Percentiles rank a stretch among this genome's conserved stretches.
Evolutionary conservation across 2,797 vertebrate genomes (phyloP).

Genomic region (Galagoides demidoff): DNA sequence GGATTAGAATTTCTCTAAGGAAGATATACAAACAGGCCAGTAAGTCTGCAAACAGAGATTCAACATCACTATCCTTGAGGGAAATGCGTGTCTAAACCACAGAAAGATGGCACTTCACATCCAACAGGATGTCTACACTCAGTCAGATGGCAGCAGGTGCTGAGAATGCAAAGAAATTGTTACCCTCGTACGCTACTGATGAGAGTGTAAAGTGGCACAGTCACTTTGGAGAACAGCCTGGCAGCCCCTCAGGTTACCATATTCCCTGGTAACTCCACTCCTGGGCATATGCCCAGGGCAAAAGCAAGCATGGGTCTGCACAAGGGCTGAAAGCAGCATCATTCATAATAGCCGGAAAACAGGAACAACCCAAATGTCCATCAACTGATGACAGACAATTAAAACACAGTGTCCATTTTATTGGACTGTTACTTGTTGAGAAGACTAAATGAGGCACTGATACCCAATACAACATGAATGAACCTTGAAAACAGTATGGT

Average conservation of each 20-base stretch:
- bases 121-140: background rate
- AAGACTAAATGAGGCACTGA: background rate
- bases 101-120: background rate
- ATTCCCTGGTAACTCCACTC: background rate
- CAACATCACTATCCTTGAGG: background rate
- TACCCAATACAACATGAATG: background rate
- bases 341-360: background rate
- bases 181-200: background rate
- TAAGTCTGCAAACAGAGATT: background rate
- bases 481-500: background rate
- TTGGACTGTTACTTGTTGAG: background rate
- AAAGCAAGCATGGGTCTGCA: background rate
- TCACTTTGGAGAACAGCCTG: background rate
- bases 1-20: background rate
- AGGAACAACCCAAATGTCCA: background rate
- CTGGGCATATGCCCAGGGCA: background rate
- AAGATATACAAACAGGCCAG: background rate
- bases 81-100: background rate
- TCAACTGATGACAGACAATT: background rate
- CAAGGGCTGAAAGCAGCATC: background rate
- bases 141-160: background rate
- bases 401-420: background rate
- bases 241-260: background rate
- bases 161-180: background rate
- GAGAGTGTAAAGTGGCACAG: background rate